phyloP scores from a whole-genome alignment of 2,113 vertebrate genomes.

The Epinephelus cyanopodus region DNA sequence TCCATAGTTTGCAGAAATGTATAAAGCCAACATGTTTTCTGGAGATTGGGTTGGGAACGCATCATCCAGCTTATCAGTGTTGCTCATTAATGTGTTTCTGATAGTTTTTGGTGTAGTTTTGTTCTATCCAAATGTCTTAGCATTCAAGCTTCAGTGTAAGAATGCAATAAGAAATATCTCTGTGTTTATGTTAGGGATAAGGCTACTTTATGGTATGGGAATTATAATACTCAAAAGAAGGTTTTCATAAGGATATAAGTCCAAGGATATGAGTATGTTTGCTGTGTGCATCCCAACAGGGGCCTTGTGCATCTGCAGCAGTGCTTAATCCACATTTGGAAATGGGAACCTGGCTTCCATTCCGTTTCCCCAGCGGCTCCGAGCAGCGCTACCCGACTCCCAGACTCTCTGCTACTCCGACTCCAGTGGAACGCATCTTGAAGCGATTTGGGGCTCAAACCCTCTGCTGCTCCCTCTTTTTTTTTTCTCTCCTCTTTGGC shows the following conservation, averaged over 20 bases:
- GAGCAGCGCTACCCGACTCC: conserved; percentile 69
- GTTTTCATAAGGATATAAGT: conserved; percentile 17
- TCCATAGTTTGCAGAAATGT: too few species aligned
- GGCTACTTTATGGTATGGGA: conserved; percentile 16
- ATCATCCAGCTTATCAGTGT: neutral
- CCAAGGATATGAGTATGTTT: conserved; percentile 42
- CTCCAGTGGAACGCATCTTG: conserved; percentile 82
- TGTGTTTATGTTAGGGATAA: conserved; percentile 7
- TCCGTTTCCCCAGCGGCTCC: conserved; percentile 71
- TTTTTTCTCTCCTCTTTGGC: conserved; percentile 7
- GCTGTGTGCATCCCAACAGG: conserved; percentile 45
- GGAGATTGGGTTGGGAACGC: neutral
- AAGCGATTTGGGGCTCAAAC: conserved; percentile 82
- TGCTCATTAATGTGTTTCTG: too few species aligned
- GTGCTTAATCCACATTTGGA: conserved; percentile 73
- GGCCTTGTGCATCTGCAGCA: conserved; percentile 61
- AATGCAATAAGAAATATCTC: neutral
- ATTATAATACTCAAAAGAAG: conserved; percentile 25
- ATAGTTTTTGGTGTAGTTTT: neutral
- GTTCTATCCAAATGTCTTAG: neutral
- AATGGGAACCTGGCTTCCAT: conserved; percentile 75
- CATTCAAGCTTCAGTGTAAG: neutral
- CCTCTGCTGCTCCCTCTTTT: conserved; percentile 40
- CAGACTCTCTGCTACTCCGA: conserved; percentile 65
- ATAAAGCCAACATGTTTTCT: too few species aligned